Evolutionary conservation across 2,888 invertebrate species (phyloP).

Genomic region (Seladonia tumulorum): DNA sequence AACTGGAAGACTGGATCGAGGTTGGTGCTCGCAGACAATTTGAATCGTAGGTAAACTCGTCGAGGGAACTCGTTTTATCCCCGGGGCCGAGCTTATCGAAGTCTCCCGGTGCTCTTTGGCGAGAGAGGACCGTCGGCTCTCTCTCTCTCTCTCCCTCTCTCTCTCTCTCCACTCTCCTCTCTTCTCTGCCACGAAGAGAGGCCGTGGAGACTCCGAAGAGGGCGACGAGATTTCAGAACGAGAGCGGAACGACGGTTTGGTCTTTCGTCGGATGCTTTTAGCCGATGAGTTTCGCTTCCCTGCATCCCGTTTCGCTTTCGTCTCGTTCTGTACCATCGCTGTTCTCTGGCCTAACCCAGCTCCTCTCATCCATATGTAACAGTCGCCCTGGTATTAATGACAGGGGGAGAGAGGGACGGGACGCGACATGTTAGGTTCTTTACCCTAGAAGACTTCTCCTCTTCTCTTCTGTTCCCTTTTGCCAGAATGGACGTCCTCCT

Average conservation of each 20-base stretch:
- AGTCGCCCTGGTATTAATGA: slow-evolving; percentile 84
- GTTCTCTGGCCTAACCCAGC: slow-evolving; percentile 76
- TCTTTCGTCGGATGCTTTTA: slow-evolving; percentile 83
- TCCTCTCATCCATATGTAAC: slow-evolving; percentile 84
- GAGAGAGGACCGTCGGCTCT: slow-evolving; percentile 20
- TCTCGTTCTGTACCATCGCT: slow-evolving; percentile 76
- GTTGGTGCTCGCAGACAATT: slow-evolving; percentile 53
- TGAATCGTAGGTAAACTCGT: slow-evolving; percentile 67
- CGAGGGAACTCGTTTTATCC: slow-evolving; percentile 65
- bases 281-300: slow-evolving; percentile 83
- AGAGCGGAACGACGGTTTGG: slow-evolving; percentile 76
- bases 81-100: slow-evolving; percentile 56
- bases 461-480: slow-evolving; percentile 26
- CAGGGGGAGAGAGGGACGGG: slow-evolving; percentile 74
- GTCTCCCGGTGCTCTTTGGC: slow-evolving; percentile 26
- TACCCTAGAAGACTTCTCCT: slow-evolving; percentile 62
- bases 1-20: slow-evolving; percentile 46
- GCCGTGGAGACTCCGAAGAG: slow-evolving; percentile 36
- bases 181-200: neutral
- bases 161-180: neutral
- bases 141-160: neutral
- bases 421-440: slow-evolving; percentile 75
- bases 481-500: slow-evolving; percentile 22
- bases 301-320: slow-evolving; percentile 78
- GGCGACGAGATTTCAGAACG: slow-evolving; percentile 70